Conservation (phyloP, 2,113 vertebrate genomes). For the Pangasianodon gigas region DNA sequence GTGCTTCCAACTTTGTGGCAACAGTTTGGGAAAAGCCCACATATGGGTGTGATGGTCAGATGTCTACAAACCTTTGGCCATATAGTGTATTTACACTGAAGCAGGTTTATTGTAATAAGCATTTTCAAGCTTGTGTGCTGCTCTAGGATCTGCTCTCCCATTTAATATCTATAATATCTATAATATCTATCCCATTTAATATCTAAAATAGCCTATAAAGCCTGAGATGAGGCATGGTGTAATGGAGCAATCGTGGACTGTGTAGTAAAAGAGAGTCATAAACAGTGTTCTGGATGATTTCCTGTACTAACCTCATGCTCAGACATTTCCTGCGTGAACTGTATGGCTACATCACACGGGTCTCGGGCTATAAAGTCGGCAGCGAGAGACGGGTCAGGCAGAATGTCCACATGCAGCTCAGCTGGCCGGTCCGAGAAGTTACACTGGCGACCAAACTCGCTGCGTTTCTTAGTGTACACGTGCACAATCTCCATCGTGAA, state of each 20-base stretch:
- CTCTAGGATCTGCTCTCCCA: not conserved
- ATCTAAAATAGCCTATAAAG: not conserved
- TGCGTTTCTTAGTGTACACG: conserved; percentile 81
- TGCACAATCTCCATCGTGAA: conserved; percentile 83
- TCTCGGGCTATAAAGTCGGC: conserved; percentile 71
- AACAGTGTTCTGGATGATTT: not conserved
- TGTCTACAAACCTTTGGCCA: not conserved
- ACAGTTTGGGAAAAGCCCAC: not conserved
- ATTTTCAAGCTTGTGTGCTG: not conserved
- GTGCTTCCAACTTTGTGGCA: not conserved
- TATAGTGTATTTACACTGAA: not conserved
- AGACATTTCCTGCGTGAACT: conserved; percentile 79
- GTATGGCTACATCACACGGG: conserved; percentile 73
- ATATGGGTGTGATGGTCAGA: not conserved
- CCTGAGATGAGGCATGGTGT: not conserved
- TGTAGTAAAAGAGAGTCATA: not conserved
- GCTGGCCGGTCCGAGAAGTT: conserved; percentile 79
- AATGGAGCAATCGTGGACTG: not conserved
- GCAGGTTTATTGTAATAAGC: not conserved
- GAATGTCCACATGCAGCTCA: conserved; percentile 78
- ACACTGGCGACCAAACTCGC: conserved; percentile 86
- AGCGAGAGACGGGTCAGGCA: conserved; percentile 74
- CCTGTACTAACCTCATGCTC: conserved; percentile 79
- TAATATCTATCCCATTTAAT: too few species aligned
- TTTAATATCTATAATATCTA: too few species aligned